These are phyloP conservation scores for Lanius collurio DNA, from an alignment of 2,113 vertebrate genomes.

Conservation along the genomic window DNA sequence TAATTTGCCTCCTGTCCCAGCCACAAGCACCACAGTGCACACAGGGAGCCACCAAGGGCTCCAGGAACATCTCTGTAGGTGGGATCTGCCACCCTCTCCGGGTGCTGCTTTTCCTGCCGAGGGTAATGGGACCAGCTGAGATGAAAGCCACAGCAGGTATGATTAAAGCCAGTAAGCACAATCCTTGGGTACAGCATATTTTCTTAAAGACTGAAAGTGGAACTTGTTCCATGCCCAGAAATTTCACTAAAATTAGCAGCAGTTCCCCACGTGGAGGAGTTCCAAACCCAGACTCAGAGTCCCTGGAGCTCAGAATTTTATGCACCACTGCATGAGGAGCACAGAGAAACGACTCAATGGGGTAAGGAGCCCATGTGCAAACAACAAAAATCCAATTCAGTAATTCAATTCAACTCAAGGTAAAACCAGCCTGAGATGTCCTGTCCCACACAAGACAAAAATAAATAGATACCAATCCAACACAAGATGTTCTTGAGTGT, in stretches of 20 bases:
- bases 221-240: background rate
- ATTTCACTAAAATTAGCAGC: background rate
- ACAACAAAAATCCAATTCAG: background rate
- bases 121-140: background rate
- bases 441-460: background rate
- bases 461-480: background rate
- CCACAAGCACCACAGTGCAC: accelerated
- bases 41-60: background rate
- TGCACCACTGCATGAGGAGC: background rate
- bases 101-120: background rate
- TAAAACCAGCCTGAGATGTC: background rate
- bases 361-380: background rate
- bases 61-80: accelerated
- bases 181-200: background rate
- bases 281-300: background rate
- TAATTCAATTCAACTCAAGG: background rate
- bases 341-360: background rate
- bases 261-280: background rate
- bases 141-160: background rate
- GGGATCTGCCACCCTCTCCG: background rate
- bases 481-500: background rate
- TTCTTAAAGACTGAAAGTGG: background rate
- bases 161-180: background rate
- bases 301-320: background rate
- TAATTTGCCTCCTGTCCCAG: accelerated